Conservation (phyloP, 2,888 invertebrate genomes). For the Pheosia gnoma region DNA sequence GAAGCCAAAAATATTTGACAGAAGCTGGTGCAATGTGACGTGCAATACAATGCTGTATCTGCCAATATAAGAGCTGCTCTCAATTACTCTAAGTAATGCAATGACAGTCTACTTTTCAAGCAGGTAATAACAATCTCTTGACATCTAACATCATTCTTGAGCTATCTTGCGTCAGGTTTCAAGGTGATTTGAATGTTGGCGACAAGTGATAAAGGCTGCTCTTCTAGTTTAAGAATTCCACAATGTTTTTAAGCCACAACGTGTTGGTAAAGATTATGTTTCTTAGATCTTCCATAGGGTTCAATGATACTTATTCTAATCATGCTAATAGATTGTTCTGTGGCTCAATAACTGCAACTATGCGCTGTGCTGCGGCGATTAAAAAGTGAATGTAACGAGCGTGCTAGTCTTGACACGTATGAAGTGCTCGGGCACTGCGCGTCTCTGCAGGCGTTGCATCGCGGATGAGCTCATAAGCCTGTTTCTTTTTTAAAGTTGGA, state of each 20-base stretch:
- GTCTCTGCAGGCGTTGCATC: background rate
- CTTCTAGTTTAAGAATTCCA: background rate
- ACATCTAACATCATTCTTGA: conserved; percentile 2
- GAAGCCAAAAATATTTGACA: no score
- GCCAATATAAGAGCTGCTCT: background rate
- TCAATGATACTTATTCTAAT: background rate
- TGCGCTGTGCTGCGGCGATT: conserved; percentile 10
- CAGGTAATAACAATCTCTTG: conserved; percentile 1
- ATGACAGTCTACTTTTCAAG: background rate
- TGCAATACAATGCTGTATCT: no score
- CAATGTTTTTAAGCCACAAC: background rate
- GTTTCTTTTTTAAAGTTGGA: background rate
- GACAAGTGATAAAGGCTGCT: background rate
- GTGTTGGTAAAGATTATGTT: background rate
- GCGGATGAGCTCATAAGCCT: background rate
- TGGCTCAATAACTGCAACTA: background rate
- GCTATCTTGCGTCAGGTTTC: background rate
- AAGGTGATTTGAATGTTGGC: background rate
- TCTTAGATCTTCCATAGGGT: no score
- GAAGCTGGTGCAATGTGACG: no score
- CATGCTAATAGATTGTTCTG: background rate
- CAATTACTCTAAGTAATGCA: conserved; percentile 9
- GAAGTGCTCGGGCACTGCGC: background rate
- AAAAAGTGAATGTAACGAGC: conserved; percentile 22
- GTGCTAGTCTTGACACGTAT: conserved; percentile 25